Conservation (phyloP, 2,888 invertebrate genomes). For the Trissoscelio sp. region DNA sequence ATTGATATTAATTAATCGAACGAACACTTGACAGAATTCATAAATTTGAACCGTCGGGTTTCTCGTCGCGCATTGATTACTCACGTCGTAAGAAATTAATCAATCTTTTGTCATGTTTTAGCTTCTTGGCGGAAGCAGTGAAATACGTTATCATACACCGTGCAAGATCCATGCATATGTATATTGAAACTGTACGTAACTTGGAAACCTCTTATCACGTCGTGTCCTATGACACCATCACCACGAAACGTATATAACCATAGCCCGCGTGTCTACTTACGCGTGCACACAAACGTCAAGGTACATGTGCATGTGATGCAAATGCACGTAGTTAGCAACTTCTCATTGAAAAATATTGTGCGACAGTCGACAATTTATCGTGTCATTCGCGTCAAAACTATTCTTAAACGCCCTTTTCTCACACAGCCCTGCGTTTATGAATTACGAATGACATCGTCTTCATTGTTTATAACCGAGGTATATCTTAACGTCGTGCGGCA, state of each 20-base stretch:
- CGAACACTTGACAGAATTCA: constrained; percentile 27
- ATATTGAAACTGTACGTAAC: constrained; percentile 65
- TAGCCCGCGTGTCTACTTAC: constrained; percentile 54
- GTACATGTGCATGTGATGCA: constrained; percentile 49
- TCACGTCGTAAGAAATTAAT: constrained; percentile 63
- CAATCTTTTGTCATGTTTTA: constrained; percentile 67
- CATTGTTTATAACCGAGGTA: constrained; percentile 62
- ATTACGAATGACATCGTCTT: constrained; percentile 66
- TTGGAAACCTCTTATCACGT: constrained; percentile 67
- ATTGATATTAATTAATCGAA: constrained; percentile 20
- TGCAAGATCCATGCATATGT: constrained; percentile 65
- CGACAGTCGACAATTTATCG: constrained; percentile 67
- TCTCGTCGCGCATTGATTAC: constrained; percentile 60
- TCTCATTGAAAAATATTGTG: constrained; percentile 66
- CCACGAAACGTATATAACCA: constrained; percentile 55
- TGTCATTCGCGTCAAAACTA: constrained; percentile 66
- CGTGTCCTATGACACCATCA: constrained; percentile 66
- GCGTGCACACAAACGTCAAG: constrained; percentile 38
- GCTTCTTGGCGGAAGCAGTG: constrained; percentile 65
- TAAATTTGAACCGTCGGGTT: constrained; percentile 36
- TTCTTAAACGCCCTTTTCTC: constrained; percentile 66
- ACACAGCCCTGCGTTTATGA: constrained; percentile 50
- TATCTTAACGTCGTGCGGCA: constrained; percentile 50
- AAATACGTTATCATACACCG: constrained; percentile 61
- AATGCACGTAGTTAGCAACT: constrained; percentile 66